A percentile compares a stretch with the other conserved stretches of the same genome.
These are phyloP conservation scores for Thamnaconus septentrionalis DNA, from an alignment of 2,113 vertebrate genomes.

Conservation along the genomic window DNA sequence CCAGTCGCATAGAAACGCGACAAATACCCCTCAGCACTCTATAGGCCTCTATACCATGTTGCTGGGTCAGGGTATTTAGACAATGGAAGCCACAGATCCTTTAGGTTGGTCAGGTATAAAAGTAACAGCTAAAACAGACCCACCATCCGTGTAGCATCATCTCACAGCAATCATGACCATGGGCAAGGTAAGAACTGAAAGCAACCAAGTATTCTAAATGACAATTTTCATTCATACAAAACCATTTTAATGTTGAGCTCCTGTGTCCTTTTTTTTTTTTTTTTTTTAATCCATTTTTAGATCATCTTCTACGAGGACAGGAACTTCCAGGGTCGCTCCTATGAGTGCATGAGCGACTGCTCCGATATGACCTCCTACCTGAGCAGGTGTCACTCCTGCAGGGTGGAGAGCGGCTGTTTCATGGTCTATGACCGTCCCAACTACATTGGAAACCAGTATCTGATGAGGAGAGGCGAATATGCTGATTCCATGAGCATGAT, in stretches of 20 bases:
- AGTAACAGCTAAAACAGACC: slow-evolving; percentile 55
- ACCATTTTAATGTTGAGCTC: not conserved
- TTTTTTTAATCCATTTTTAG: slow-evolving; percentile 26
- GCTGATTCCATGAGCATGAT: slow-evolving; percentile 68
- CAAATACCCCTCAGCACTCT: slow-evolving; percentile 44
- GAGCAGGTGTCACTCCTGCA: slow-evolving; percentile 62
- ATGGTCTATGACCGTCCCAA: slow-evolving; percentile 73
- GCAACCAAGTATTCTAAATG: not conserved
- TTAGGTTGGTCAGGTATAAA: slow-evolving; percentile 67
- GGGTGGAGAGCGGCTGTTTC: slow-evolving; percentile 69
- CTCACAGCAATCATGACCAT: slow-evolving; percentile 45
- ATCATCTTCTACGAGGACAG: slow-evolving; percentile 73
- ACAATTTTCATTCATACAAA: not conserved
- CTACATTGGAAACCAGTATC: slow-evolving; percentile 71
- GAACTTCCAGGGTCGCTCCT: slow-evolving; percentile 68
- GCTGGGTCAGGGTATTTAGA: slow-evolving; percentile 4
- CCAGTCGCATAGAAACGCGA: slow-evolving; percentile 55
- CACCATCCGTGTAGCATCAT: slow-evolving; percentile 38
- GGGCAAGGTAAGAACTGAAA: slow-evolving; percentile 57
- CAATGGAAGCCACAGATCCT: slow-evolving; percentile 56
- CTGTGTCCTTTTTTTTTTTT: not conserved
- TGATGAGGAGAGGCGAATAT: slow-evolving; percentile 72
- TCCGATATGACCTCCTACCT: slow-evolving; percentile 62
- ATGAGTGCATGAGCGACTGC: slow-evolving; percentile 69
- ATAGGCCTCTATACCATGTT: slow-evolving; percentile 57